Conservation (phyloP, 2,888 invertebrate species). For the Sympetrum striolatum region DNA sequence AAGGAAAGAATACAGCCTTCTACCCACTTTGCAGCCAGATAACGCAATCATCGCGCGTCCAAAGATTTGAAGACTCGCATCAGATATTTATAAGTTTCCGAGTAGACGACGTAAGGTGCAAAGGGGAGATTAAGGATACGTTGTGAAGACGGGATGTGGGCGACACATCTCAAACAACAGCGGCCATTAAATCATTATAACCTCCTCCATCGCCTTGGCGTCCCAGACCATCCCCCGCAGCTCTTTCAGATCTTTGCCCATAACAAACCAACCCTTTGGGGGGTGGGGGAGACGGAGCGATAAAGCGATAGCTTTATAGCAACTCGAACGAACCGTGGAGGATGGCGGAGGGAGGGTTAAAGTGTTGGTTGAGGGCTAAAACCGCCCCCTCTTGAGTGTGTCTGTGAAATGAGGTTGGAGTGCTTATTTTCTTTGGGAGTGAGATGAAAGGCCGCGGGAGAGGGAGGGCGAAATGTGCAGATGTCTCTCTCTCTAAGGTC, state of each 20-base stretch:
- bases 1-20: too few relatives aligned
- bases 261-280: constrained; percentile 12
- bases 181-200: constrained; percentile 34
- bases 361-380: not conserved
- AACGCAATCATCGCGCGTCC: too few relatives aligned
- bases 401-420: not conserved
- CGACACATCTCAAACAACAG: constrained; percentile 29
- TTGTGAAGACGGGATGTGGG: not conserved
- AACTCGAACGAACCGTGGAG: constrained; percentile 12
- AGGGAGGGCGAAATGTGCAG: not conserved
- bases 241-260: constrained; percentile 33
- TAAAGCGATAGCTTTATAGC: not conserved
- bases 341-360: not conserved
- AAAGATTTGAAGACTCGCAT: too few relatives aligned
- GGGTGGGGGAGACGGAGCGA: not conserved
- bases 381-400: not conserved
- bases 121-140: not conserved
- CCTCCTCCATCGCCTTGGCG: not conserved
- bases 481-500: not conserved
- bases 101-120: not conserved
- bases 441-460: not conserved
- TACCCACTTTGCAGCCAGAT: too few relatives aligned
- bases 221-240: not conserved
- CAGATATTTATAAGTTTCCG: too few relatives aligned
- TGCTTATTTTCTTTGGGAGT: not conserved